Percentiles rank a stretch among this genome's conserved stretches.
Evolutionary conservation across 2,113 vertebrate species (phyloP).

Genomic region (Cichladusa arquata): DNA sequence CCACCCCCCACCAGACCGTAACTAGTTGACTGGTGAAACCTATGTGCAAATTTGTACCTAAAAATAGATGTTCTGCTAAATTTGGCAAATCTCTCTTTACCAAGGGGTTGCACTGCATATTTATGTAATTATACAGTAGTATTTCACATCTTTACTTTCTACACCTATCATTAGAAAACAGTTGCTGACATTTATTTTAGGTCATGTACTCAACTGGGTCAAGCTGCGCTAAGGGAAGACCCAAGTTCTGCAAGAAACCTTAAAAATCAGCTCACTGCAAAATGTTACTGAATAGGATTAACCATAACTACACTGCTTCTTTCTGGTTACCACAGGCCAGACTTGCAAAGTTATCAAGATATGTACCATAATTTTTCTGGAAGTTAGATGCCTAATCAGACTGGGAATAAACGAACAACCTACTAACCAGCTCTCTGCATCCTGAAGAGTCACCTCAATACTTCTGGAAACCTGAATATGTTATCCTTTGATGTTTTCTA

Average conservation of each 20-base stretch:
- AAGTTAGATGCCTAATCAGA: background rate
- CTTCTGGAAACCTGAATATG: background rate
- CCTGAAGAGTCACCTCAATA: background rate
- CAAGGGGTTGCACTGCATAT: background rate
- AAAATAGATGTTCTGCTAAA: constrained; percentile 34
- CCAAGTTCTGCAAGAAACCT: background rate
- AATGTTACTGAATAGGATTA: background rate
- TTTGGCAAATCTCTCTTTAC: background rate
- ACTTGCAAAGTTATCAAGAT: background rate
- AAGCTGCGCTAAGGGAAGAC: background rate
- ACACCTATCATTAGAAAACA: constrained; percentile 38
- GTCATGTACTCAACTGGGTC: constrained; percentile 17
- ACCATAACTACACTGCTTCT: background rate
- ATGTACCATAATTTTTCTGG: background rate
- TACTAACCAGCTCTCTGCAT: background rate
- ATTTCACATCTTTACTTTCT: constrained; percentile 35
- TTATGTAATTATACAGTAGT: constrained; percentile 16
- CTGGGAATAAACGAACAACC: background rate
- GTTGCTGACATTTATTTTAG: constrained; percentile 32
- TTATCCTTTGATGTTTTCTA: background rate
- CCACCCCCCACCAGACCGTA: background rate
- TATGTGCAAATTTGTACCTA: constrained; percentile 10
- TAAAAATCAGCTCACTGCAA: background rate
- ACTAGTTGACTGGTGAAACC: background rate
- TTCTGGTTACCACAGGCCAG: background rate